Evolutionary conservation across 2,797 vertebrate species (phyloP).

Genomic region (Dromococcyx pavoninus): DNA sequence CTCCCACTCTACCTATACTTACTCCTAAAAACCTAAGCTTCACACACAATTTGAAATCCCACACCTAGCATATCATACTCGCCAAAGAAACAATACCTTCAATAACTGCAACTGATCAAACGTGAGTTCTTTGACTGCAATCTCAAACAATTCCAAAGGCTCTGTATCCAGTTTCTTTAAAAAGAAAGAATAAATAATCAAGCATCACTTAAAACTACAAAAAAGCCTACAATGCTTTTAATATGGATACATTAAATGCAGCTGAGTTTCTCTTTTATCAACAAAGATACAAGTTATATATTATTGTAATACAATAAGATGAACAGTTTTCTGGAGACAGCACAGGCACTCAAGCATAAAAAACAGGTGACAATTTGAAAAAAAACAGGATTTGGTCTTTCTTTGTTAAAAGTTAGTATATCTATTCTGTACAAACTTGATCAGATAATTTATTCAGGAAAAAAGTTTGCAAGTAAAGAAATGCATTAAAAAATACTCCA

Average conservation of each 20-base stretch:
- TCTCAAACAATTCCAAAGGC: conserved; percentile 90
- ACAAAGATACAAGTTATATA: background rate
- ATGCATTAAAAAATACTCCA: background rate
- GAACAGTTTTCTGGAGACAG: background rate
- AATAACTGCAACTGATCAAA: conserved; percentile 95
- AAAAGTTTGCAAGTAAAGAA: background rate
- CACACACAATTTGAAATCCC: background rate
- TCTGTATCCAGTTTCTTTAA: conserved; percentile 89
- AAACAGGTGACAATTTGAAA: background rate
- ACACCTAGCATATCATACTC: background rate
- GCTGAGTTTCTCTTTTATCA: background rate
- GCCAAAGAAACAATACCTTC: conserved; percentile 81
- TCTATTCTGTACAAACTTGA: background rate
- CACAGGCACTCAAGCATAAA: background rate
- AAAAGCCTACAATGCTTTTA: background rate
- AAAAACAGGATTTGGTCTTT: background rate
- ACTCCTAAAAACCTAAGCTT: background rate
- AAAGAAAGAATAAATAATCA: background rate
- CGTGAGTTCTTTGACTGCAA: conserved; percentile 95
- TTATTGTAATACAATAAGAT: background rate
- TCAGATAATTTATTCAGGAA: background rate
- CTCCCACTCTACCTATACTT: background rate
- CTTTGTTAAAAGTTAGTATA: background rate
- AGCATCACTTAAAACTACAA: background rate
- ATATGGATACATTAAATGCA: background rate